Percentiles rank a stretch among this genome's conserved stretches.
Evolutionary conservation across 92 coral and sea anemone genomes (phyloP).

Genomic region (Zoanthus solanderi): DNA sequence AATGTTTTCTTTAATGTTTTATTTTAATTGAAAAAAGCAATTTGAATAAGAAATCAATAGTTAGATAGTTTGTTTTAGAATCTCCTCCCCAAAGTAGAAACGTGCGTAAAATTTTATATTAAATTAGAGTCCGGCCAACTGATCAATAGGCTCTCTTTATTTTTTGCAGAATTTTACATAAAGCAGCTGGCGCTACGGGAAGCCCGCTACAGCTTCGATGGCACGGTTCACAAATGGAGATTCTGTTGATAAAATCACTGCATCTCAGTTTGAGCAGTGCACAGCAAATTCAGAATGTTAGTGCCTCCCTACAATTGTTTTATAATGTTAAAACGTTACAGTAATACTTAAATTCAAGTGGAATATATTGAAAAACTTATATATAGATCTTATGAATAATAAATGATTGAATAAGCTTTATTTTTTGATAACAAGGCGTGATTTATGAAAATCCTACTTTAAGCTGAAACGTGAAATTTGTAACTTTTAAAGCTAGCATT

Average conservation of each 20-base stretch:
- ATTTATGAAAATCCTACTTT: no score
- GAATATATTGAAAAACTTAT: background rate
- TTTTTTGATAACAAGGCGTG: no score
- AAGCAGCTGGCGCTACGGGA: slow-evolving; percentile 45
- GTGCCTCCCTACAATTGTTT: background rate
- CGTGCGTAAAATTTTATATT: background rate
- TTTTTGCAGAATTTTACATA: slow-evolving; percentile 21
- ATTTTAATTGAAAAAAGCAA: no score
- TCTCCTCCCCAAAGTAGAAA: background rate
- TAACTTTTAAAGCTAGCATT: no score
- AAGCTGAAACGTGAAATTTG: no score
- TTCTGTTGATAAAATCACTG: slow-evolving; percentile 16
- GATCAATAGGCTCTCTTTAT: background rate
- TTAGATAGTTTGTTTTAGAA: no score
- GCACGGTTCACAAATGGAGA: slow-evolving; percentile 40
- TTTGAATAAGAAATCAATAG: no score
- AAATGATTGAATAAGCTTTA: no score
- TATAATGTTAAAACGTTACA: background rate
- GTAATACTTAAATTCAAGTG: background rate
- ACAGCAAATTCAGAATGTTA: slow-evolving; percentile 11
- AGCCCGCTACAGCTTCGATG: slow-evolving; percentile 19
- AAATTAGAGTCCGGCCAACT: background rate
- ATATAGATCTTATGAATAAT: no score
- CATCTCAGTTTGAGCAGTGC: slow-evolving; percentile 2
- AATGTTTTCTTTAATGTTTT: no score